Base-by-base conservation (phyloP, 2,113 vertebrate genomes). In the Vulpes ferrilata region DNA sequence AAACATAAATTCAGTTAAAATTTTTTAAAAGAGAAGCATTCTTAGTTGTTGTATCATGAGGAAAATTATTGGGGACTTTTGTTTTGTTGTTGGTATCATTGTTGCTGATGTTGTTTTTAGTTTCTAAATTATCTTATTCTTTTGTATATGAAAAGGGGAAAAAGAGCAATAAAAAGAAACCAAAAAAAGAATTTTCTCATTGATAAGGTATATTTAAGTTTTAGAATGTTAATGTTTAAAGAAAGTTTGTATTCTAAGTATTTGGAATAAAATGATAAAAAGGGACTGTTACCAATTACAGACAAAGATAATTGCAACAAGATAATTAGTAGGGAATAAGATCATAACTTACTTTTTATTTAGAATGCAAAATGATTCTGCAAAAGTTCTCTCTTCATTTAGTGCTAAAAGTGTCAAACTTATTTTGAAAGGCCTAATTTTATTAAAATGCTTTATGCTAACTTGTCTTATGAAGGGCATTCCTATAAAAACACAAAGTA, bases 361-460 rank as follows among this genome's bases (percentile, higher is more conserved):
- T 11, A 87, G 7, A 43, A 87, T 55, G 17, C 13, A 87, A 64
- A 51, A n/a, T 87, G 25, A 95, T 22, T 73, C 27, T 69, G 16
- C 67, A 71, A n/a, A 85, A 62, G 13, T 87, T 87, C 20, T 51
- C 11, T 83, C 10, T 55, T 64, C 9, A 38, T 48, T 7, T 55
- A n/a, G 62, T 73, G 38, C 53, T 64, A 6, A 59, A 59, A 48
- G 16, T 74, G 83, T 57, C 74, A 82, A 67, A 16, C 30, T 86
- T 87, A 57, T 81, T 87, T 92, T 55, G 64, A 88, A 74, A 88
- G n/a, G 17, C 0, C 19, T 91, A 60, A 51, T 82, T 93, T 93
- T 81, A 88, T 88, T 43, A 83, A 93, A 90, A 67, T 79, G 3
- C 55, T n/a, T 69, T 62, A 60, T 43, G 20, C 25, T 57, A 85